Conservation (phyloP, 2,797 vertebrate genomes). For the Pseudomugil tenellus region DNA sequence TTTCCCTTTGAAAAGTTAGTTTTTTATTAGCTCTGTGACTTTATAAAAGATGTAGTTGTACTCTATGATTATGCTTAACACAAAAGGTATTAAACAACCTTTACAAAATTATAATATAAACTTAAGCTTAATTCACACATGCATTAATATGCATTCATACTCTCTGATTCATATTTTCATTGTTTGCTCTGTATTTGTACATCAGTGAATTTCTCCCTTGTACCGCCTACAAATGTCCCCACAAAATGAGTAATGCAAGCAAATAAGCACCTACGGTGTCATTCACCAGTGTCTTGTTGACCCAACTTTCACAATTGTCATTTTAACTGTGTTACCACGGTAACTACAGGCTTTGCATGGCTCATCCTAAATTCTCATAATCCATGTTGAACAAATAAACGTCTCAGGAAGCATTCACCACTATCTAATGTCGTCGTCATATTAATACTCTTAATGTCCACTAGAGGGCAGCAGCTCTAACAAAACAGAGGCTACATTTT, state of each 20-base stretch:
- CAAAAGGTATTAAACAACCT: constrained; percentile 3
- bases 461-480: constrained; percentile 32
- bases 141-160: neutral
- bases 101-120: neutral
- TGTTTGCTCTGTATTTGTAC: constrained; percentile 2
- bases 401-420: constrained; percentile 10
- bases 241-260: neutral
- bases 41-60: constrained; percentile 8
- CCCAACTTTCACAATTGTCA: constrained; percentile 41
- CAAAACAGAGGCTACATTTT: neutral
- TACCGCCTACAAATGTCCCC: neutral
- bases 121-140: neutral
- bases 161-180: neutral
- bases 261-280: neutral
- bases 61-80: constrained; percentile 23
- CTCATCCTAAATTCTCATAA: constrained; percentile 38
- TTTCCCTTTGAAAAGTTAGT: too few relatives aligned
- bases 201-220: too few relatives aligned
- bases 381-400: constrained; percentile 43
- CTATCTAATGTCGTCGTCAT: constrained; percentile 3
- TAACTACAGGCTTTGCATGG: constrained; percentile 35
- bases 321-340: constrained; percentile 53
- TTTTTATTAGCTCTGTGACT: neutral
- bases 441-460: constrained; percentile 27
- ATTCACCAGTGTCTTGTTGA: constrained; percentile 39